phyloP scores from a whole-genome alignment of 2,888 invertebrate species.

The Oscheius onirici region DNA sequence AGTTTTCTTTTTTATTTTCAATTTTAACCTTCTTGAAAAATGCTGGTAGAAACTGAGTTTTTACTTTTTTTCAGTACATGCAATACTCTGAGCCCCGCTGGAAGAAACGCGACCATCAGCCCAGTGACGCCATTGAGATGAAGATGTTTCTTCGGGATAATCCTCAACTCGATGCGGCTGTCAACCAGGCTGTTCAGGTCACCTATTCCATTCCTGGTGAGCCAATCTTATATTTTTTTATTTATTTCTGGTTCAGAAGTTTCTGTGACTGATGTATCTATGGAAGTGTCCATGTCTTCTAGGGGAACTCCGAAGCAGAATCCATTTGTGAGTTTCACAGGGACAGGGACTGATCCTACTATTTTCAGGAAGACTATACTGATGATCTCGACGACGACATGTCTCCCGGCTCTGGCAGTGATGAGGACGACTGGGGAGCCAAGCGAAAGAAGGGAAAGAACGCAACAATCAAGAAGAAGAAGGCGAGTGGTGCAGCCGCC shows the following conservation, averaged over 20 bases:
- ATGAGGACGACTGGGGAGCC: conserved; percentile 69
- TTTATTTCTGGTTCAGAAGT: conserved; percentile 10
- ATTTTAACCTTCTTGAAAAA: background rate
- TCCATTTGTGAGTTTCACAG: conserved; percentile 14
- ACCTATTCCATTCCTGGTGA: background rate
- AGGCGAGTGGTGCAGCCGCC: conserved; percentile 29
- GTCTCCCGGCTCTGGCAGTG: conserved; percentile 36
- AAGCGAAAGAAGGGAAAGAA: conserved; percentile 49
- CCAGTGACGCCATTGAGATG: conserved; percentile 65
- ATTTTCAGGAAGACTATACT: conserved; percentile 50
- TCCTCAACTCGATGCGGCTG: conserved; percentile 57
- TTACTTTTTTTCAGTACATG: conserved; percentile 44
- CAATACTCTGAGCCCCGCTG: conserved; percentile 64
- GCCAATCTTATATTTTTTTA: background rate
- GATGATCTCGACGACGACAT: conserved; percentile 42
- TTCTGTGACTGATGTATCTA: conserved; percentile 5
- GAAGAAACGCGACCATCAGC: conserved; percentile 54
- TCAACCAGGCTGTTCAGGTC: conserved; percentile 39
- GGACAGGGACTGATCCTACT: background rate
- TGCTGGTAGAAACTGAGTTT: background rate
- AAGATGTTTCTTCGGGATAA: conserved; percentile 66
- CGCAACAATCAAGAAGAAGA: conserved; percentile 36
- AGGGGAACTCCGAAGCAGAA: conserved; percentile 31
- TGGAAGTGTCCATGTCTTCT: conserved; percentile 15
- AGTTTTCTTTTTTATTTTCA: too few species aligned